Base-by-base conservation (phyloP, 1,140 invertebrate species). In the Orchestia grillus region DNA sequence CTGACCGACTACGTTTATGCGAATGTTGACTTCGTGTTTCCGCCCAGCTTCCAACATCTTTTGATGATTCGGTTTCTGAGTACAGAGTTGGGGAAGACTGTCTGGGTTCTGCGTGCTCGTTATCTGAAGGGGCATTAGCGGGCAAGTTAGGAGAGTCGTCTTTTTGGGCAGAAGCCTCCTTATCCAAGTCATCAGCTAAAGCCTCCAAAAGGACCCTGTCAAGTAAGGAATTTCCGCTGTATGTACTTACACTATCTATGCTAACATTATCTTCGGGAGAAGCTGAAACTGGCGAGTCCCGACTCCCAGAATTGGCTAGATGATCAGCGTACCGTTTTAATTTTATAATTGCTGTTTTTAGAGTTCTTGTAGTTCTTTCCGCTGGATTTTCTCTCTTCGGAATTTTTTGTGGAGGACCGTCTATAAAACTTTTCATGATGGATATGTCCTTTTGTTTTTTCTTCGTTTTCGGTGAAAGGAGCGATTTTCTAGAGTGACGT, bases 381-480 rank as follows among this genome's bases (percentile, higher is more conserved):
- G 44, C 44, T 3, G 43, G 43, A 40, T 94, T 44, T 94, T 94
- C 92, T n/a, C 92, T 94, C 40, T 44, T 94, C 19, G 92, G 92
- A 28, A 45, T 40, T 47, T 40, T 94, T n/a, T 94, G 41, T 40
- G 41, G 43, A 45, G 92, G 92, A 40, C 92, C 92, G 36, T 94
- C 92, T 94, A 23, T 45, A 40, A 94, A 94, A 94, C 92, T 94
- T 47, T 94, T 6, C 41, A 94, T 94, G 19, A 94, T 94, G 6
- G 92, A 94, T n/a, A 94, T 16, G 0, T 94, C 92, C 44, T n/a
- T 94, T n/a, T 94, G 6, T n/a, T 94, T 94, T n/a, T 94, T 94
- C 44, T 94, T 94, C 44, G 16, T 36, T 42, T 47, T 44, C 44
- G 92, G 11, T 45, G 43, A 94, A 15, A 47, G 28, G 1, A 45